Conservation (phyloP, 2,888 invertebrate genomes). For the Agrilus biguttatus region DNA sequence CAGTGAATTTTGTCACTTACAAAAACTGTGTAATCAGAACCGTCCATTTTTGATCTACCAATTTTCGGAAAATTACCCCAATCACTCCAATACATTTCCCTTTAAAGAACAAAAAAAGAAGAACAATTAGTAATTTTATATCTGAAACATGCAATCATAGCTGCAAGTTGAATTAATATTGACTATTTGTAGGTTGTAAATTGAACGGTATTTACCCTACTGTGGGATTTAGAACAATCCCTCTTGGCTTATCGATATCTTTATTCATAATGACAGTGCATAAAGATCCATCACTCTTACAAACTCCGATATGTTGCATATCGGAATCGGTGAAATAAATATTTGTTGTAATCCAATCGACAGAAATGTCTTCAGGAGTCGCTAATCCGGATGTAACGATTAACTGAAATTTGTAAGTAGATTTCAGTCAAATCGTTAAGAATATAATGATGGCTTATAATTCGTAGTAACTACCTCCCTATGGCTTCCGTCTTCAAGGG, state of each 20-base stretch:
- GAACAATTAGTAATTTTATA: no score
- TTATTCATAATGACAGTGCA: slow-evolving; percentile 51
- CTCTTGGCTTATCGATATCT: slow-evolving; percentile 49
- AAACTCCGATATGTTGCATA: slow-evolving; percentile 58
- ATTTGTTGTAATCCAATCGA: slow-evolving; percentile 67
- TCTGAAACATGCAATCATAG: no score
- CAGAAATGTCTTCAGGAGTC: slow-evolving; percentile 57
- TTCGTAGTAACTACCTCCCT: slow-evolving; percentile 32
- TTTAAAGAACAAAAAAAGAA: slow-evolving; percentile 20
- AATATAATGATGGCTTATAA: background rate
- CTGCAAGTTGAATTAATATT: no score
- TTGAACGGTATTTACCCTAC: slow-evolving; percentile 38
- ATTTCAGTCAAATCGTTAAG: background rate
- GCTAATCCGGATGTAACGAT: slow-evolving; percentile 52
- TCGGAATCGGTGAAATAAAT: slow-evolving; percentile 69
- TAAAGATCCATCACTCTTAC: slow-evolving; percentile 47
- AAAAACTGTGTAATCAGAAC: slow-evolving; percentile 43
- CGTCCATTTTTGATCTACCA: slow-evolving; percentile 75
- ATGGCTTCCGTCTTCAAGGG: slow-evolving; percentile 44
- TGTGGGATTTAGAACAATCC: slow-evolving; percentile 52
- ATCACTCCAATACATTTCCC: slow-evolving; percentile 85
- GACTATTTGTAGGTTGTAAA: background rate
- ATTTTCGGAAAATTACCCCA: slow-evolving; percentile 66
- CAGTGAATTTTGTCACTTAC: slow-evolving; percentile 51
- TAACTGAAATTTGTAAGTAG: slow-evolving; percentile 25